Percentiles rank a stretch among this genome's conserved stretches.
Conservation (phyloP, 2,888 invertebrate genomes). For the Phortica magna region DNA sequence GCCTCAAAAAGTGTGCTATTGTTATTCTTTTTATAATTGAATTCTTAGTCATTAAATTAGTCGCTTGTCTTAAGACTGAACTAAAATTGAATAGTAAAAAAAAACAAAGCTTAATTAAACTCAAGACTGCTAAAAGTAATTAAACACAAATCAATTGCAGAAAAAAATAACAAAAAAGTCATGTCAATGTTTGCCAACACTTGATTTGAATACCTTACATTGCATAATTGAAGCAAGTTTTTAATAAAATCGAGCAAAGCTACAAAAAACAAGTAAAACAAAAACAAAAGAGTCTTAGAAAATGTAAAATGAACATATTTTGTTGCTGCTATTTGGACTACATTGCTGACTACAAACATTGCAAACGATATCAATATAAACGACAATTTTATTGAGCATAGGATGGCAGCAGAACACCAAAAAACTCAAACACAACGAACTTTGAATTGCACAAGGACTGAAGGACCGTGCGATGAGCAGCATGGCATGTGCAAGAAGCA, state of each 20-base stretch:
- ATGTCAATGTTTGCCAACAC: too few species aligned
- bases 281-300: neutral
- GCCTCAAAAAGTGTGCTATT: too few species aligned
- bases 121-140: too few species aligned
- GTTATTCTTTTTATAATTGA: too few species aligned
- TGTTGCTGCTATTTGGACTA: constrained; percentile 6
- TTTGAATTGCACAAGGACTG: neutral
- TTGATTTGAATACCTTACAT: too few species aligned
- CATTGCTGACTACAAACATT: neutral
- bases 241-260: neutral
- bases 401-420: neutral
- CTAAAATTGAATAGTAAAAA: too few species aligned
- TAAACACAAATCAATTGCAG: too few species aligned
- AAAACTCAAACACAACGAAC: constrained; percentile 15
- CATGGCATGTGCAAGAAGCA: constrained; percentile 6
- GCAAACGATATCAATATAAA: constrained; percentile 19
- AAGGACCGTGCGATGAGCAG: too few species aligned
- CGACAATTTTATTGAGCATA: constrained; percentile 7
- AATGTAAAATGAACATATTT: neutral
- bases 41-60: too few species aligned
- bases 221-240: neutral
- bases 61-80: too few species aligned
- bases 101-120: too few species aligned
- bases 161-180: too few species aligned
- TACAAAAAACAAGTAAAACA: neutral